Base-by-base conservation (phyloP, 2,797 vertebrate genomes). In the Rhyacichthys aspro region DNA sequence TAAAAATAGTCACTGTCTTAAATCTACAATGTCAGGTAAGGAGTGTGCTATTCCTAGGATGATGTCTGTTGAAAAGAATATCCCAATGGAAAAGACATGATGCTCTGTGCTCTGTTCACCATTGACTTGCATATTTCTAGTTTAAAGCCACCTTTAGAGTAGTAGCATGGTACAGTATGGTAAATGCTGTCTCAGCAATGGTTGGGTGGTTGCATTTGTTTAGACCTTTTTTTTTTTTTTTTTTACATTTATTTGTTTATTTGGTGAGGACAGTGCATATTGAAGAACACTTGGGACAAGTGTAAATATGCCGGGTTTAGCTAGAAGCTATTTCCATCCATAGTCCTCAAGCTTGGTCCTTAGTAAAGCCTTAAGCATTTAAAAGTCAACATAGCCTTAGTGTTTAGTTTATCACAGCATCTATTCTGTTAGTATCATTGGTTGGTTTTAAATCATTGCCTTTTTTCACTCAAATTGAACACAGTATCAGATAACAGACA, bases 401-500 rank as follows among this genome's bases (percentile, higher is more conserved):
- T 46, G 67, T 72, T 57, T 28, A 28, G 55, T 67, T 28, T 74
- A 32, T 67, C 59, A 28, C 34, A 33, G 47, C 38, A 45, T 73
- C 61, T 48, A 5, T 77, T 76, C 15, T 17, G 69, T 70, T 5
- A 23, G 19, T 23, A 23, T 23, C 19, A 23, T 23, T 72, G 32
- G 46, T 36, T 44, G 42, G 16, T 49, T 79, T 78, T 74, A 49
- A 79, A 58, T 63, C 37, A 57, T 56, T 63, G 42, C 50, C 59
- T 63, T 69, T 77, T 59, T 62, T 70, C 48, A 18, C 18, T 45
- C 53, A 72, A 72, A 86, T 65, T 49, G 59, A 84, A 72, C 41
- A 7, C 56, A 59, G 59, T 72, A 71, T 86, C 72, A 72, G 67
- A 87, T 79, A 64, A 71, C 55, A 63, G 41, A 55, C 63, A 46